phyloP scores from a whole-genome alignment of 2,888 invertebrate genomes.

The Drosophila kuntzei region DNA sequence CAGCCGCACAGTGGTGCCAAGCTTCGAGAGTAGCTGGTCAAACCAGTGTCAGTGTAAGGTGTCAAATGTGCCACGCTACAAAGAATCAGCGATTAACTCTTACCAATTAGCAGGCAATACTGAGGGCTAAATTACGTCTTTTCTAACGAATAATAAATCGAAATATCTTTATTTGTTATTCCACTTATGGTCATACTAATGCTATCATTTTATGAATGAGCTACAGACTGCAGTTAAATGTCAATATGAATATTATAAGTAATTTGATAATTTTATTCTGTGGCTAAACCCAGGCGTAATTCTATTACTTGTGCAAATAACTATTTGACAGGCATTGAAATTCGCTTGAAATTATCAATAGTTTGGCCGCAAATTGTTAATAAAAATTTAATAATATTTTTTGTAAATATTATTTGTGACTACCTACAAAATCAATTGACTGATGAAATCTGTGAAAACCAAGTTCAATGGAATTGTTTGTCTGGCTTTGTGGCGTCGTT shows the following conservation, averaged over 20 bases:
- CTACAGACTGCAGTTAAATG: constrained; percentile 15
- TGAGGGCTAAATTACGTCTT: constrained; percentile 26
- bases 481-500: constrained; percentile 1
- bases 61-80: constrained; percentile 58
- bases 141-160: constrained; percentile 52
- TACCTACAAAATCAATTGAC: constrained; percentile 42
- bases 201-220: constrained; percentile 51
- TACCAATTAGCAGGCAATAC: constrained; percentile 59
- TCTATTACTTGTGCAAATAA: constrained; percentile 44
- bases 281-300: constrained; percentile 23
- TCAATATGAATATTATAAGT: constrained; percentile 53
- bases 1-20: constrained; percentile 60
- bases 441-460: constrained; percentile 48
- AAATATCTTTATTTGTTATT: constrained; percentile 42
- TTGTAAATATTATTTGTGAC: constrained; percentile 59
- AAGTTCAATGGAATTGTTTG: constrained; percentile 72
- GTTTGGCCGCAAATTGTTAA: constrained; percentile 25
- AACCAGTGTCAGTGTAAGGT: constrained; percentile 39
- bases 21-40: constrained; percentile 16
- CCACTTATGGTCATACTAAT: constrained; percentile 65
- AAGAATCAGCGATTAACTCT: constrained; percentile 38
- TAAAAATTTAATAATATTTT: constrained; percentile 56
- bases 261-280: constrained; percentile 51
- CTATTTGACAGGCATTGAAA: constrained; percentile 48
- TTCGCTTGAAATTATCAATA: constrained; percentile 65